These are phyloP conservation scores for Pelobates fuscus DNA, from an alignment of 2,113 vertebrate species.

Conservation along the genomic window DNA sequence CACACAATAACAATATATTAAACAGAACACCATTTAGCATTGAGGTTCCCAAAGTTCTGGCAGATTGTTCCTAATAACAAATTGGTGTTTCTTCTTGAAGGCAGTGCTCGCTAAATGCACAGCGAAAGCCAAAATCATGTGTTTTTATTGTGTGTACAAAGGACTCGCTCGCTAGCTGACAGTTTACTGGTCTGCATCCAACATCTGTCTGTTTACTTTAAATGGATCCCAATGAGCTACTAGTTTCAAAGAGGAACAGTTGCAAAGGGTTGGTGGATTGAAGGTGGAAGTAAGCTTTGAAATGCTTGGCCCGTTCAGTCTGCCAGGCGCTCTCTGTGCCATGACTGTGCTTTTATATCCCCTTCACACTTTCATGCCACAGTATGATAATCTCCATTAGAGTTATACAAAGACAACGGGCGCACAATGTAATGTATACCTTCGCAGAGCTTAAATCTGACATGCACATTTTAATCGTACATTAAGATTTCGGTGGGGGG, in stretches of 20 bases:
- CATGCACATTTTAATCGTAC: background rate
- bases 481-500: background rate
- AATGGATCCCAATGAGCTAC: background rate
- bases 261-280: background rate
- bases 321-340: background rate
- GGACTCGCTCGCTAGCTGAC: too few species aligned
- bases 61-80: too few species aligned
- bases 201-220: background rate
- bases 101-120: too few species aligned
- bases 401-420: too few species aligned
- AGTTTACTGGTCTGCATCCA: background rate
- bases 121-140: too few species aligned
- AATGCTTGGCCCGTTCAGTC: background rate
- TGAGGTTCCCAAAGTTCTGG: too few species aligned
- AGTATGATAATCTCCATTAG: background rate
- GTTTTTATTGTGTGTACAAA: too few species aligned
- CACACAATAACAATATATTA: too few species aligned
- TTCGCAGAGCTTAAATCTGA: background rate
- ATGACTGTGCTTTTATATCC: background rate
- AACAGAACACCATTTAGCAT: too few species aligned
- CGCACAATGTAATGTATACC: background rate
- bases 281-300: background rate
- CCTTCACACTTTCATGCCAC: background rate
- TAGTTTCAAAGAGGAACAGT: background rate
- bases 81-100: too few species aligned